Evolutionary conservation across 2,113 vertebrate genomes (phyloP).

Genomic region (Cyanistes caeruleus): DNA sequence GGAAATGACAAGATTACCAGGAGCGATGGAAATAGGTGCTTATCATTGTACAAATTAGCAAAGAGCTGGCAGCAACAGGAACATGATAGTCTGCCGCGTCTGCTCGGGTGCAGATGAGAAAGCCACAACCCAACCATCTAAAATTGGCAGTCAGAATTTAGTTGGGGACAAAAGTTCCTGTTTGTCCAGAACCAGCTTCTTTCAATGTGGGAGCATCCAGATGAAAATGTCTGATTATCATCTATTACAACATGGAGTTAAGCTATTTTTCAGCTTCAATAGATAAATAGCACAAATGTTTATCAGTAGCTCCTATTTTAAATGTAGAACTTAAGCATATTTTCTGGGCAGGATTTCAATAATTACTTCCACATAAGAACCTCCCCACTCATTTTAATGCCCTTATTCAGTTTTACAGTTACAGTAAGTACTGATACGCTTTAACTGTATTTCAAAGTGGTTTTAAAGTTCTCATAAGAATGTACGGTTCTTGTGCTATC

Average conservation of each 20-base stretch:
- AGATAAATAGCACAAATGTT: background rate
- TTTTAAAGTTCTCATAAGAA: background rate
- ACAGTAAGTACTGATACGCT: background rate
- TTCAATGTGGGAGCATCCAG: background rate
- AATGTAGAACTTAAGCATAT: background rate
- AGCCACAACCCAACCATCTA: background rate
- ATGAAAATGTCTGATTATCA: background rate
- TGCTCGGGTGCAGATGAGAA: background rate
- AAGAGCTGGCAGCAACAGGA: slow-evolving; percentile 17
- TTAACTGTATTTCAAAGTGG: background rate
- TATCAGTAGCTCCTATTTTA: background rate
- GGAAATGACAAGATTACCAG: slow-evolving; percentile 50
- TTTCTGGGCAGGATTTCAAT: background rate
- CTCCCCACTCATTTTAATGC: background rate
- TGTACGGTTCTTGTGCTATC: background rate
- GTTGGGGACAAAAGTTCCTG: background rate
- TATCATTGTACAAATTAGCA: slow-evolving; percentile 59
- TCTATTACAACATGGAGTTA: background rate
- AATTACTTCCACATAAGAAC: background rate
- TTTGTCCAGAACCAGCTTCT: background rate
- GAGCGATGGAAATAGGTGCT: slow-evolving; percentile 28
- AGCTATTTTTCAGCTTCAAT: background rate
- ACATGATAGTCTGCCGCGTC: background rate
- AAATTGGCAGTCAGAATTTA: background rate
- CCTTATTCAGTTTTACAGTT: background rate